phyloP scores from a whole-genome alignment of 2,888 invertebrate genomes.

The Eupithecia dodoneata region DNA sequence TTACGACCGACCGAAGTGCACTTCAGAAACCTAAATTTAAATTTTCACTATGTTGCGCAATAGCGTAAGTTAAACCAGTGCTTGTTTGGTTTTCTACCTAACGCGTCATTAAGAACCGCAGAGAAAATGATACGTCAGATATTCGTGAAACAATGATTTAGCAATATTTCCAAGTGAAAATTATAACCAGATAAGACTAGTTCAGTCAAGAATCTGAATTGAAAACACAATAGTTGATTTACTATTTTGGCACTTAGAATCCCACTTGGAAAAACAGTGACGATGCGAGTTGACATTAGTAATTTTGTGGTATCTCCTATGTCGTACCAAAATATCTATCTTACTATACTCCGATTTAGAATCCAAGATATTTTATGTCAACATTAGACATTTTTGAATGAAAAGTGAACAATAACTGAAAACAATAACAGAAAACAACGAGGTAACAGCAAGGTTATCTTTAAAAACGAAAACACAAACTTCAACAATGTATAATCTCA shows the following conservation, averaged over 20 bases:
- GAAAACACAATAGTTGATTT: not conserved
- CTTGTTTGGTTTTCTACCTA: not conserved
- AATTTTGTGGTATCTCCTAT: not conserved
- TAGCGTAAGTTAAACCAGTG: not conserved
- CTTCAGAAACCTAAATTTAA: constrained; percentile 9
- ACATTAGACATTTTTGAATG: too few species aligned
- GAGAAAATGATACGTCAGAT: not conserved
- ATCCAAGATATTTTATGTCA: too few species aligned
- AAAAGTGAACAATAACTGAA: too few species aligned
- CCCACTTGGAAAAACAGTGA: not conserved
- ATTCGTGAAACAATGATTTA: constrained; percentile 27
- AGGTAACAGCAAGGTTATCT: too few species aligned
- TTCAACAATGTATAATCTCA: too few species aligned
- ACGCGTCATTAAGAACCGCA: not conserved
- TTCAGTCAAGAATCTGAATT: not conserved
- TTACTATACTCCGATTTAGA: too few species aligned
- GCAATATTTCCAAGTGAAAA: constrained; percentile 2
- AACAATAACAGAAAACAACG: too few species aligned
- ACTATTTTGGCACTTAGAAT: not conserved
- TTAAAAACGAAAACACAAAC: too few species aligned
- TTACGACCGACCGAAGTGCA: constrained; percentile 6
- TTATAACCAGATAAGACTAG: not conserved
- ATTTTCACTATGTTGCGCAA: constrained; percentile 18
- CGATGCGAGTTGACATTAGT: not conserved
- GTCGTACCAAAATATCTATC: not conserved